Evolutionary conservation across 2,888 invertebrate genomes (phyloP).

Genomic region (Parthenolecanium corni): DNA sequence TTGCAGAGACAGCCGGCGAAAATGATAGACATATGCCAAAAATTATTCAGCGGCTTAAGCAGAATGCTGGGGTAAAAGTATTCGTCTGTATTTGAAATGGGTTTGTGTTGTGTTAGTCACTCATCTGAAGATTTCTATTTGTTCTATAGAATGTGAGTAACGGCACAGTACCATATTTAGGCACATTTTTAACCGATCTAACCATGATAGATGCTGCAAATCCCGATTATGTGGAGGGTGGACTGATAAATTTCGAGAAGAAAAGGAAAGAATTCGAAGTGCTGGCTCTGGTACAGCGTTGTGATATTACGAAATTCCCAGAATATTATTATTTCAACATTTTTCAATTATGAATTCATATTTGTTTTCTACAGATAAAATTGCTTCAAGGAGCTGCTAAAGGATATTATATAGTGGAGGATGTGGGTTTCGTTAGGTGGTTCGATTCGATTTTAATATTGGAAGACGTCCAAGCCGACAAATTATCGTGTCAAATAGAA

Average conservation of each 20-base stretch:
- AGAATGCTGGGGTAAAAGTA: conserved; percentile 42
- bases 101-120: not conserved
- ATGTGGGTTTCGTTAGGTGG: conserved; percentile 87
- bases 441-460: conserved; percentile 82
- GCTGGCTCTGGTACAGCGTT: conserved; percentile 66
- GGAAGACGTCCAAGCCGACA: conserved; percentile 84
- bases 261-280: conserved; percentile 97
- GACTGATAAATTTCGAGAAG: conserved; percentile 95
- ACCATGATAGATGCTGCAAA: conserved; percentile 98
- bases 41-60: conserved; percentile 62
- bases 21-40: conserved; percentile 80
- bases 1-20: conserved; percentile 80
- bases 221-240: conserved; percentile 63
- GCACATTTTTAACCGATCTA: conserved; percentile 94
- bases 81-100: not conserved
- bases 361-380: conserved; percentile 52
- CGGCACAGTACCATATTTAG: conserved; percentile 94
- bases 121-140: not conserved
- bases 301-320: not conserved
- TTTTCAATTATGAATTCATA: not conserved
- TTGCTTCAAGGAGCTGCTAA: conserved; percentile 92
- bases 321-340: not conserved
- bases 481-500: conserved; percentile 80
- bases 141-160: conserved; percentile 51
- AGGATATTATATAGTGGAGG: conserved; percentile 77